Base-by-base conservation (phyloP, 1,140 invertebrate species). In the Globodera rostochiensis region DNA sequence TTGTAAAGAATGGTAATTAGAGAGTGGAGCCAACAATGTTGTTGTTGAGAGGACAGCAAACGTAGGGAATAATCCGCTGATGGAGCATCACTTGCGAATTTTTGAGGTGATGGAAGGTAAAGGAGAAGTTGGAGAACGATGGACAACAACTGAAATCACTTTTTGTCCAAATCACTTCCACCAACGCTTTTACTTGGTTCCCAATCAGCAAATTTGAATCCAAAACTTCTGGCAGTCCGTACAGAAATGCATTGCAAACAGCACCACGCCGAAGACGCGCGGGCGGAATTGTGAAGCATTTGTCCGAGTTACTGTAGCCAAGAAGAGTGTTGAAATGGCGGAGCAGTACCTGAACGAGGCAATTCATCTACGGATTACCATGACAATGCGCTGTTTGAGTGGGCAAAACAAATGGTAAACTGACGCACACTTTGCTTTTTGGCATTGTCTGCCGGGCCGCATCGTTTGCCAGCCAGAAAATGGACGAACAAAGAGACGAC, bases 401-500 rank as follows among this genome's bases (percentile, higher is more conserved):
- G 57, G 1, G 19, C 0, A 0, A 64, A 64, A 64, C 11, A 19
- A 64, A 64, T 11, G 6, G 19, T 19, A 19, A 60, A 60, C 50
- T 57, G 6, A 9, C 74, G 45, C 4, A 88, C 77, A 80, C 87
- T 88, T 67, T 90, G 90, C 0, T 93, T 94, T 90, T 94, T 94
- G 5, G 90, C 90, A 21, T 93, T 90, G 4, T 96, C 95, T 79
- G 46, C 71, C 60, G 74, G 67, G 73, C 49, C 86, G n/a, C 60
- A 70, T 19, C 81, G 80, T 77, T 88, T 83, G 73, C 79, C 85
- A 19, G 57, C 81, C 45, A 86, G 90, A 90, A 94, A 94, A 91
- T 97, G 96, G 94, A 98, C 97, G 4, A 99, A 92, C 8, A 99
- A 92, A 88, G 97, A 96, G 3, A 98, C 94, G n/a, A 98, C 91